Evolutionary conservation across 2,113 vertebrate genomes (phyloP), one percentile per base, ranked within the genome.

Genomic region (Chroicocephalus ridibundus): DNA sequence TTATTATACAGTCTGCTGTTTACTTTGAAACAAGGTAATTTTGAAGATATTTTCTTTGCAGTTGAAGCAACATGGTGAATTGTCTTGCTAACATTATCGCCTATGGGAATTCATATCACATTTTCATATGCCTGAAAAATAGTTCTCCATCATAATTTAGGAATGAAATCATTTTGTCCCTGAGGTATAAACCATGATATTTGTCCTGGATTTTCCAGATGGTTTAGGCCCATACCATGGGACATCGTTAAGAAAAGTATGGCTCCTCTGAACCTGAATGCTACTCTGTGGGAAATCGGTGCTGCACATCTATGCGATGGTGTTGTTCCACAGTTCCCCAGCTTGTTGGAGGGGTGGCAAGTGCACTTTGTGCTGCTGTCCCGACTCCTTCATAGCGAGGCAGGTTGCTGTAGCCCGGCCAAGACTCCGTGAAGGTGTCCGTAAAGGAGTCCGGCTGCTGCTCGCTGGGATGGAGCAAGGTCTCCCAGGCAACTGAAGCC

Each of bases 291-390:
- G 40, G 57, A 82, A 82, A 61, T 42, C 13, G 15, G 34, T 52
- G 31, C 52, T 66, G 42, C 6, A 11, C 1, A 0, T 9, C 5
- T 16, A 6, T 1, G 0, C 51, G 62, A 0, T 6, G 47, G 11
- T 68, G 60, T 0, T 47, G 11, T 68, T 75, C 47, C 51, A 19
- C 22, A 32, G 27, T 4, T 40, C 7, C n/a, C 14, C 32, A 19
- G 14, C 64, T 10, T 60, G 47, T 8, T n/a, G 75, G 32, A 52
- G 79, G 22, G 27, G 54, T 38, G 22, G 6, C 15, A 32, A 42
- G 44, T 9, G 12, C 25, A 11, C 7, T 57, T 71, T 44, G 3
- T 79, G 74, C 38, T 0, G 0, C 61, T 57, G 46, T 20, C 32
- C n/a, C 0, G 1, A 11, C 11, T 21, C 46, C 57, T 84, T 38